A percentile compares a stretch with the other conserved stretches of the same genome.
These are phyloP conservation scores for Crotalus viridis DNA, from an alignment of 2,113 vertebrate genomes.

Conservation along the genomic window DNA sequence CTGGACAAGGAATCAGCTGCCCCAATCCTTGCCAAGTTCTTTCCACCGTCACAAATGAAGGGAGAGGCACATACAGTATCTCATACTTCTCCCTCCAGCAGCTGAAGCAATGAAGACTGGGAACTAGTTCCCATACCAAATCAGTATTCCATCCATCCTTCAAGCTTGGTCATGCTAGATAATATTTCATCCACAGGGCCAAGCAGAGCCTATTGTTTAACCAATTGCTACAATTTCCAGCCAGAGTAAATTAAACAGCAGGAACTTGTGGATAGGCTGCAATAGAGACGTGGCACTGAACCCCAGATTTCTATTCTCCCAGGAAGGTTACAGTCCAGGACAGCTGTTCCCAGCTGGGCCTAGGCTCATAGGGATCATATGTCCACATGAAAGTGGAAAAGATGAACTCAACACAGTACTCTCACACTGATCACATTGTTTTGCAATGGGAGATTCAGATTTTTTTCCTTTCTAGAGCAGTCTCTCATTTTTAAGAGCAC, in stretches of 20 bases:
- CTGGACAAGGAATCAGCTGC: background rate
- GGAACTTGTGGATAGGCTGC: slow-evolving; percentile 1
- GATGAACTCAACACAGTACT: background rate
- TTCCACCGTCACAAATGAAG: background rate
- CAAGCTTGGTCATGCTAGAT: slow-evolving; percentile 9
- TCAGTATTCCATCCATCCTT: background rate
- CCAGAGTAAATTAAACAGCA: slow-evolving; percentile 23
- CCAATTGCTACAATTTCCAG: slow-evolving; percentile 11
- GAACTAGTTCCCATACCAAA: slow-evolving; percentile 3
- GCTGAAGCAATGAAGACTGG: background rate
- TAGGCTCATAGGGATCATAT: slow-evolving; percentile 7
- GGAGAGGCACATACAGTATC: background rate
- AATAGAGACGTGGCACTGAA: background rate
- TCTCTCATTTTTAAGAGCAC: background rate
- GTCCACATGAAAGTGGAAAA: background rate
- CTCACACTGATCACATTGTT: background rate
- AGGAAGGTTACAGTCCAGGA: slow-evolving; percentile 1
- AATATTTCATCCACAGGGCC: slow-evolving; percentile 18
- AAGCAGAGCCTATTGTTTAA: slow-evolving; percentile 8
- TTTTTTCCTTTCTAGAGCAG: background rate
- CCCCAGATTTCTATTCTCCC: slow-evolving; percentile 3
- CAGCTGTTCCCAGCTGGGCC: slow-evolving; percentile 19
- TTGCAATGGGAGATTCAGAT: background rate
- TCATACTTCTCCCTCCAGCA: background rate
- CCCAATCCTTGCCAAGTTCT: background rate